Base-by-base conservation (phyloP, 2,113 vertebrate species). In the Chionis minor region DNA sequence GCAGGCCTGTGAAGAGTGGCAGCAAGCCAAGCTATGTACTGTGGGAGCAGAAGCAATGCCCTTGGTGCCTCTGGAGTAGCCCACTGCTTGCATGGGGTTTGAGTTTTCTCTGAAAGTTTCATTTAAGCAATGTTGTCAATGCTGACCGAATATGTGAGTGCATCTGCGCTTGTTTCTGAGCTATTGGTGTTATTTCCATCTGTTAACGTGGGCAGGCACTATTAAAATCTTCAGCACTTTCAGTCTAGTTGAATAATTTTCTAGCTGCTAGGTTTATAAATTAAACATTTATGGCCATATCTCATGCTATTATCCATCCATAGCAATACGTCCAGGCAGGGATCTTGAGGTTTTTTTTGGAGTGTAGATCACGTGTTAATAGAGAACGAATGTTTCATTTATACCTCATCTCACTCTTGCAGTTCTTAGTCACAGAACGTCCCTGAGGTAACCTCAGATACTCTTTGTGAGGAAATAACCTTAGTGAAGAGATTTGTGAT, bases 181-280 rank as follows among this genome's bases (percentile, higher is more conserved):
- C 78, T 94, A 18, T 58, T 51, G 19, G 52, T 81, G 65, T 51
- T 86, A 51, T 86, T 96, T 96, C 86, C 86, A 78, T 95, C 94
- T 96, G 78, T 86, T 95, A 73, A 54, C 77, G 35, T 88, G 91
- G 71, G 71, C 87, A 95, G 91, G n/a, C 38, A 66, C 91, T 97
- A 79, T 95, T 95, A 90, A 97, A 95, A 94, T 96, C 92, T 87
- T 88, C 84, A 79, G 86, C 35, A 20, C 65, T 83, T 96, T 67
- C 73, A 92, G 69, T 95, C 92, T 92, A 59, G 93, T 72, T 96
- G 86, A 96, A 94, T 94, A 90, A 92, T 95, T 97, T 96, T 45
- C n/a, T 91, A 91, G 84, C 92, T 96, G 62, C 92, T 95, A 73
- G 94, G 72, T 95, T 91, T 94, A 93, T 95, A 93, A 95, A 88